A percentile compares a stretch with the other conserved stretches of the same genome.
Evolutionary conservation across 2,888 invertebrate species (phyloP).

Genomic region (Mycalesis mineus): DNA sequence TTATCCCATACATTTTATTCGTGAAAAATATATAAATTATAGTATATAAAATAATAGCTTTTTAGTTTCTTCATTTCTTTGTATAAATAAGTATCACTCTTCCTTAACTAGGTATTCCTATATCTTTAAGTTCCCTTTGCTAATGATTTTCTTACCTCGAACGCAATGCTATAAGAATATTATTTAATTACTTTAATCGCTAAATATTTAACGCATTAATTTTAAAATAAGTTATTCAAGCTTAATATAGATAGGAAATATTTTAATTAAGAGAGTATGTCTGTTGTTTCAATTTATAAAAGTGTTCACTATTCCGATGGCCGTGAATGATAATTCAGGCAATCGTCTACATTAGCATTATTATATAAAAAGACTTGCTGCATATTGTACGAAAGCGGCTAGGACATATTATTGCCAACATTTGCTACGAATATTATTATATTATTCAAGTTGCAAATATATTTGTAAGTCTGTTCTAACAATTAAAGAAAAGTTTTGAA

Average conservation of each 20-base stretch:
- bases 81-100: too few species aligned
- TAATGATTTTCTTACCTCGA: not conserved
- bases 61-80: too few species aligned
- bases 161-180: slow-evolving; percentile 2
- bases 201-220: not conserved
- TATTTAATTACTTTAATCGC: slow-evolving; percentile 7
- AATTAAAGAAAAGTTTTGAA: not conserved
- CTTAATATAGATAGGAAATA: slow-evolving; percentile 45
- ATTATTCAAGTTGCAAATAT: not conserved
- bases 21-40: too few species aligned
- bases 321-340: slow-evolving; percentile 11
- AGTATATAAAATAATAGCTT: too few species aligned
- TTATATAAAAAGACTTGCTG: slow-evolving; percentile 15
- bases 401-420: not conserved
- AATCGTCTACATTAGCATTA: slow-evolving; percentile 1
- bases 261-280: slow-evolving; percentile 42
- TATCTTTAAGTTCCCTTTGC: not conserved
- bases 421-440: slow-evolving; percentile 9
- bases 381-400: not conserved
- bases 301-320: slow-evolving; percentile 45
- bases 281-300: slow-evolving; percentile 48
- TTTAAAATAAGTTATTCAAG: slow-evolving; percentile 26
- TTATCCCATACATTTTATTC: too few species aligned
- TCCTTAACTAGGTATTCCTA: too few species aligned
- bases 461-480: not conserved